These are phyloP conservation scores for Gavialis gangeticus DNA, from an alignment of 2,113 vertebrate genomes.

Conservation along the genomic window DNA sequence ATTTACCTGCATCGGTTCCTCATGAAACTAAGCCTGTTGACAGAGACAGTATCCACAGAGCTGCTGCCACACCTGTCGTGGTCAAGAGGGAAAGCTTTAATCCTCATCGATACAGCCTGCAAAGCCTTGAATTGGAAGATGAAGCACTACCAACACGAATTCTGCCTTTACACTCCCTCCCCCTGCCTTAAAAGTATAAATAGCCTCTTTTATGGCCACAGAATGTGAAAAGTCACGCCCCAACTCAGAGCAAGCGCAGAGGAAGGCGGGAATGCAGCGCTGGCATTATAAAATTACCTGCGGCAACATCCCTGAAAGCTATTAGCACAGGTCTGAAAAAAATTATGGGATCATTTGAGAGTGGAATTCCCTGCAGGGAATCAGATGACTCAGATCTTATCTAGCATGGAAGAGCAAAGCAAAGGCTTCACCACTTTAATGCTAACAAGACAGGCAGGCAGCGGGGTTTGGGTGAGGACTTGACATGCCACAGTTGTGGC, in stretches of 20 bases:
- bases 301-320: background rate
- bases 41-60: slow-evolving; percentile 87
- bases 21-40: slow-evolving; percentile 92
- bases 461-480: fast-evolving
- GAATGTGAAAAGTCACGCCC: fast-evolving
- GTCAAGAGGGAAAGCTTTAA: background rate
- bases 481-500: too few relatives aligned
- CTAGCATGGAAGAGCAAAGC: background rate
- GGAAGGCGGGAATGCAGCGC: background rate
- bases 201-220: fast-evolving
- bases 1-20: slow-evolving; percentile 91
- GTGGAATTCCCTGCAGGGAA: background rate
- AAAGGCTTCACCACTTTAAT: background rate
- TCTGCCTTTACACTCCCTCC: background rate
- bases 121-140: fast-evolving
- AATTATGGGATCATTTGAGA: fast-evolving
- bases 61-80: slow-evolving; percentile 86
- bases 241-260: background rate
- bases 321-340: background rate
- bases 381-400: fast-evolving
- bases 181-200: background rate
- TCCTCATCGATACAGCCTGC: fast-evolving
- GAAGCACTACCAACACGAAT: fast-evolving
- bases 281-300: background rate
- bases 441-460: background rate